A percentile compares a stretch with the other conserved stretches of the same genome.
Conservation (phyloP, 1,140 invertebrate genomes). For the Bombus breviceps region DNA sequence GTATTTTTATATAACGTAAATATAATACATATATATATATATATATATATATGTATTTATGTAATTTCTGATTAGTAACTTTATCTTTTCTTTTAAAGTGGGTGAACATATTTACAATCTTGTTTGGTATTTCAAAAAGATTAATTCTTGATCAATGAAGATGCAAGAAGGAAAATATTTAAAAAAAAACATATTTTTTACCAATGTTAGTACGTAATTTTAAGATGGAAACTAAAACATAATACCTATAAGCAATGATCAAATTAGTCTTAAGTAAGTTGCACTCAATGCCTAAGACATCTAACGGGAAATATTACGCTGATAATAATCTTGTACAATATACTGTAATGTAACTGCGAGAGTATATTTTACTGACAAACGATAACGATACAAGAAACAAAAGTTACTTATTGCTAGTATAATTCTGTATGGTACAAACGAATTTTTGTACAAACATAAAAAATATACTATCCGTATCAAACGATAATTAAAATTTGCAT, state of each 20-base stretch:
- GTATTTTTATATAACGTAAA: background rate
- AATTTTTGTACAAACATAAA: background rate
- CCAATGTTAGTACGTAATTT: background rate
- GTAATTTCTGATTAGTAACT: background rate
- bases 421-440: background rate
- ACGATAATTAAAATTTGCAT: background rate
- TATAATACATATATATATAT: no score
- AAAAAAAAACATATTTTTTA: background rate
- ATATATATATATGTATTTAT: no score
- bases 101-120: background rate
- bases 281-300: constrained; percentile 13
- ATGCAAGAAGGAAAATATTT: background rate
- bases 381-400: constrained; percentile 2
- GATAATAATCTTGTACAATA: constrained; percentile 29
- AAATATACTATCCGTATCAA: background rate
- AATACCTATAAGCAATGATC: constrained; percentile 46
- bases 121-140: background rate
- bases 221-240: constrained; percentile 24
- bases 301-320: constrained; percentile 48
- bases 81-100: background rate
- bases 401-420: no score
- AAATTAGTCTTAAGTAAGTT: constrained; percentile 24
- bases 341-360: constrained; percentile 28
- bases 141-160: background rate
- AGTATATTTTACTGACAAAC: background rate